Base-by-base conservation (phyloP, 2,797 vertebrate species). In the Coregonus sp. region DNA sequence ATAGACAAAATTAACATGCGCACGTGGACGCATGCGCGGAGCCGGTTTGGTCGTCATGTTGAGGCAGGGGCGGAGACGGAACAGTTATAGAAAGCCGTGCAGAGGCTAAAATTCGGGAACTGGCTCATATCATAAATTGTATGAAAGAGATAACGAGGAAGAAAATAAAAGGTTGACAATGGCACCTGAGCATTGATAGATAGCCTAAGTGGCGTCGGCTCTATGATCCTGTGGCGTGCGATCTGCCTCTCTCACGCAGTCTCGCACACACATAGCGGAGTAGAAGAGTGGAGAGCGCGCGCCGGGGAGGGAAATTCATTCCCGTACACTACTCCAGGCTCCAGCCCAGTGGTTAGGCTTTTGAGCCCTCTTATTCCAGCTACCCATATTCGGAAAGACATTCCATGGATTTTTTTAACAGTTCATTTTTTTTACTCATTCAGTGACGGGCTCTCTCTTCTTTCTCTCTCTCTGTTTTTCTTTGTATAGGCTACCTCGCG, bases 231-330 rank as follows among this genome's bases (percentile, higher is more conserved):
- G 92, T 88, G 86, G 78, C 85, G 20, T 63, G 77, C 20, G 78
- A 84, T 77, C 29, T 78, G 52, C 74, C 85, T 83, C 74, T 69
- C 80, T 84, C 89, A 81, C 88, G 83, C 88, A 70, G 5, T 5
- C 47, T 51, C 20, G 11, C 70, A 51, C 70, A 51, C 47, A 14
- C 70, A 14, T 2, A 37, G 68, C 7, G 14, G 68, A 9, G 68
- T 12, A 25, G 37, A 70, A 37, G 66, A 67, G 84, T 14, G 65
- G 65, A 67, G 77, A 81, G 88, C 89, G 86, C 72, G 74, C 68
- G 76, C 88, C 87, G 84, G 90, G 91, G 92, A 92, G 92, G 92
- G 92, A 93, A 47, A 93, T 90, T 94, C 90, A 89, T 94, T 92
- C 91, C 89, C 88, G 91, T 89, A 88, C 90, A 86, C 81, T 85